Conservation (phyloP, 2,797 vertebrate species). For the Epinephelus malabaricus region DNA sequence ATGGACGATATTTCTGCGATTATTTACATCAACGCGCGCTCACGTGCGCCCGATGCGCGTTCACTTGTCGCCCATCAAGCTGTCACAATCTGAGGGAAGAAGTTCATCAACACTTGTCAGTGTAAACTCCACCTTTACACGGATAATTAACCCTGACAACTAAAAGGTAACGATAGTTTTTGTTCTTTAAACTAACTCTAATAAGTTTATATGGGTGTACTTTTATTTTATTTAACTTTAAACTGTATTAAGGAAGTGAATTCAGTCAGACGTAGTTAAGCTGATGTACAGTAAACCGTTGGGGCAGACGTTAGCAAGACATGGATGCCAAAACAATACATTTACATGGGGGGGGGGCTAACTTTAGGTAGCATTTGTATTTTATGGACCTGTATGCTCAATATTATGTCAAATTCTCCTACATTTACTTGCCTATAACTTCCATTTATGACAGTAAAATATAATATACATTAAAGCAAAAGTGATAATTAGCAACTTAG, state of each 20-base stretch:
- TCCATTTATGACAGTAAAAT: background rate
- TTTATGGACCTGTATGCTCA: background rate
- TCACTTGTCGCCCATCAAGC: conserved; percentile 36
- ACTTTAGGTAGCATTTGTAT: background rate
- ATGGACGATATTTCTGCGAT: background rate
- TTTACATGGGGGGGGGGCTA: accelerated
- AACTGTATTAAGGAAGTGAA: conserved; percentile 59
- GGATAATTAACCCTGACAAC: conserved; percentile 6
- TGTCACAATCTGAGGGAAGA: background rate
- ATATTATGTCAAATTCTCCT: background rate
- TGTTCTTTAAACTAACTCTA: background rate
- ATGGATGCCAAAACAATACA: background rate
- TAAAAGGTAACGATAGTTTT: conserved; percentile 59
- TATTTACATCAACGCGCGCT: conserved; percentile 50
- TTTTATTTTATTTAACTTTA: background rate
- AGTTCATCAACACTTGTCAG: background rate
- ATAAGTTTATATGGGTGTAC: accelerated
- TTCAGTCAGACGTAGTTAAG: conserved; percentile 7
- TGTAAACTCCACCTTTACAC: background rate
- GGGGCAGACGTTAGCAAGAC: background rate
- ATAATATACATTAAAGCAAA: background rate
- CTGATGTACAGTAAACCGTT: background rate
- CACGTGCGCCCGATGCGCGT: conserved; percentile 49
- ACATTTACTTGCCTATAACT: background rate
- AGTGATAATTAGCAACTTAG: background rate